Base-by-base conservation (phyloP, 2,888 invertebrate genomes). In the Monopis laevigella region DNA sequence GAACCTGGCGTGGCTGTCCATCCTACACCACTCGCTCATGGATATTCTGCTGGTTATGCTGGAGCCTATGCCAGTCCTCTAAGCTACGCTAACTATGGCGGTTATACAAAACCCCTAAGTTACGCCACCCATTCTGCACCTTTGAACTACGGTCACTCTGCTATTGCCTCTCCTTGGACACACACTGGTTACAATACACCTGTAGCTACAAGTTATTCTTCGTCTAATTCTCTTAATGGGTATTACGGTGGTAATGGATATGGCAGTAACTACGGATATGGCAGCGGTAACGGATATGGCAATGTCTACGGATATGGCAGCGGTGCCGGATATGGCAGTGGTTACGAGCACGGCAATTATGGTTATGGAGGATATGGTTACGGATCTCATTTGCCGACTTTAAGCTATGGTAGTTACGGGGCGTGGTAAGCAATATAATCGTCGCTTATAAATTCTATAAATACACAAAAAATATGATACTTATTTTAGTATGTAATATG, bases 1-100 rank as follows among this genome's bases (percentile, higher is more conserved):
- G 82, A 82, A 48, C 73, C 84, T 21, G 70, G 62, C 27, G 59
- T 68, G 30, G 8, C 29, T 6, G 40, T 29, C 4, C 28, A 27
- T 11, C 28, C 40, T 11, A 26, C 29, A 10, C 28, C 40, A 17
- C 16, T 36, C 10, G 21, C 21, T 21, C 36, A 36, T 21, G 19
- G 21, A 2, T 21, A 21, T 18, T n/a, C 28, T 11, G 36, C 3
- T 21, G 34, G 34, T 18, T 34, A 34, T 11, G 34, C 27, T 2
- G 41, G 42, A 14, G 48, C 50, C 11, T 41, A 43, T 16, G 43
- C 42, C 28, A 45, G 47, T 13, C 11, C 24, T n/a, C 43, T 43
- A 13, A 42, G 42, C 16, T 44, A 46, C 11, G 40, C 46, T 7
- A 45, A 48, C 10, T 30, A 30, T 30, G 13, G 14, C 30, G 47